Conservation (phyloP, 1,140 invertebrate species). For the Drosophila sproati region DNA sequence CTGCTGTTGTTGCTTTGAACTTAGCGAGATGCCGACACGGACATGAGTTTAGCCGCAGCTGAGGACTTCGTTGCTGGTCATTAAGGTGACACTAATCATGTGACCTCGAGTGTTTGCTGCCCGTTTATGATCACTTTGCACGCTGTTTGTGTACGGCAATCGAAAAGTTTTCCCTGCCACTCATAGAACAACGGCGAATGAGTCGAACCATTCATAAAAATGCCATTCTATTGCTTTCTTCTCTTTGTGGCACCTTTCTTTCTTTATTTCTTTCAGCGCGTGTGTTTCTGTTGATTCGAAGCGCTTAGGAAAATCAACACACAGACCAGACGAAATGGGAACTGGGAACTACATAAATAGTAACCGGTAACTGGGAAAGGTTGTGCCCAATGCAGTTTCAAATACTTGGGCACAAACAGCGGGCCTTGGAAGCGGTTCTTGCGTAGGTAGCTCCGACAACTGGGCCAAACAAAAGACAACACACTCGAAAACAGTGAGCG, state of each 20-base stretch:
- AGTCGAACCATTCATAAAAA: conserved; percentile 73
- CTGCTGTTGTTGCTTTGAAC: conserved; percentile 44
- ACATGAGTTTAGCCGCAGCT: conserved; percentile 6
- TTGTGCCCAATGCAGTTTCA: conserved; percentile 35
- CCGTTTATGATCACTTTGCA: conserved; percentile 69
- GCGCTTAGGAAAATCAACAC: conserved; percentile 61
- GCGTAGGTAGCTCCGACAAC: conserved; percentile 50
- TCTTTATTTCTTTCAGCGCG: conserved; percentile 27
- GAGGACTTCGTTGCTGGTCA: conserved; percentile 22
- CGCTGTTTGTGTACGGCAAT: conserved; percentile 65
- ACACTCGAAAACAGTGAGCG: conserved; percentile 7
- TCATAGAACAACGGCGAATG: conserved; percentile 43
- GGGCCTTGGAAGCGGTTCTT: conserved; percentile 23
- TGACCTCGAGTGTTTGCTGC: conserved; percentile 71
- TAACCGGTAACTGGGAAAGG: conserved; percentile 43
- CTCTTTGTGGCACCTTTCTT: conserved; percentile 66
- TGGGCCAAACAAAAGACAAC: conserved; percentile 47
- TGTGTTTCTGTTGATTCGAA: conserved; percentile 39
- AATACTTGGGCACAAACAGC: conserved; percentile 25
- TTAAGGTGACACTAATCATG: conserved; percentile 79
- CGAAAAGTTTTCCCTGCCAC: conserved; percentile 60
- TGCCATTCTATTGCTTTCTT: conserved; percentile 77
- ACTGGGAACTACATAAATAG: conserved; percentile 25
- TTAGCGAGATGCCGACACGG: conserved; percentile 35
- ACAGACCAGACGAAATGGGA: conserved; percentile 32